Conservation (phyloP, 2,888 invertebrate genomes). For the Lumbricus terrestris region DNA sequence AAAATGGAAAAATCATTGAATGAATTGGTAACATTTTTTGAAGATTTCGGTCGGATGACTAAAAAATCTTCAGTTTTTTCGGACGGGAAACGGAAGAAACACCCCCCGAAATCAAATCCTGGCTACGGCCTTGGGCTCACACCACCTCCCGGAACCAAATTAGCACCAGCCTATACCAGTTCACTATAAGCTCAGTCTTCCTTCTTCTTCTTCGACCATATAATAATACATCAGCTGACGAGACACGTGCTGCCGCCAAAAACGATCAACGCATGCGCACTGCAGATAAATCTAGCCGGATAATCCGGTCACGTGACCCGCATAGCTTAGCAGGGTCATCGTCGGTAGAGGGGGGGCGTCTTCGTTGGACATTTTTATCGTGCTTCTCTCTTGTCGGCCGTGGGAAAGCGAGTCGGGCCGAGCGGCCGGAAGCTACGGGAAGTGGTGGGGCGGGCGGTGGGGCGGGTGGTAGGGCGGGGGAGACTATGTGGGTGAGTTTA, state of each 20-base stretch:
- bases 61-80: no score
- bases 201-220: not conserved
- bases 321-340: not conserved
- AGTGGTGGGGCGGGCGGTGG: not conserved
- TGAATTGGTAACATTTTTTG: no score
- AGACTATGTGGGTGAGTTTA: not conserved
- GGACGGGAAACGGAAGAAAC: no score
- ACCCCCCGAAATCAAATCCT: no score
- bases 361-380: not conserved
- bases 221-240: not conserved
- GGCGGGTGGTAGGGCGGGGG: no score
- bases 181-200: no score
- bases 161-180: no score
- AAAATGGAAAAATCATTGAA: no score
- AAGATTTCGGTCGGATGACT: no score
- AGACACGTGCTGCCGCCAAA: not conserved
- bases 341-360: not conserved
- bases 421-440: not conserved
- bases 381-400: not conserved
- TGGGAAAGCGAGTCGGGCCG: not conserved
- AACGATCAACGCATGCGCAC: not conserved
- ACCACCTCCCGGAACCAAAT: no score
- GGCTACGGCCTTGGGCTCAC: no score
- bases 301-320: constrained; percentile 13
- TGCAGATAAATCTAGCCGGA: not conserved